Evolutionary conservation across 2,797 vertebrate species (phyloP), one percentile per base, ranked within the genome.

Genomic region (Pseudocheirus occidentalis): DNA sequence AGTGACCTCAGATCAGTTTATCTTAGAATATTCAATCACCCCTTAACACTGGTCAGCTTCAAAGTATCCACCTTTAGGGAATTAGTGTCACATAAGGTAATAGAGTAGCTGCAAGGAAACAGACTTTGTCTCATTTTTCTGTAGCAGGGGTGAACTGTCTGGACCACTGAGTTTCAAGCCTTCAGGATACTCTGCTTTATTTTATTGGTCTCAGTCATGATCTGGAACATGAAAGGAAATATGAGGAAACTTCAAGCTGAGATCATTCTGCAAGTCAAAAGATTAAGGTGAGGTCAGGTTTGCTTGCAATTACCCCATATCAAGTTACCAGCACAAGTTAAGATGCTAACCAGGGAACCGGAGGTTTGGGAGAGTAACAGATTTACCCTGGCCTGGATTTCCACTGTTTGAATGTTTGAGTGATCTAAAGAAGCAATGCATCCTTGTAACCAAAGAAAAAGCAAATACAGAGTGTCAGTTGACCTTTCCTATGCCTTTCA

Each of bases 271-370:
- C 94, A 95, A 97, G 95, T 92, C 91, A 94, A 92, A 95, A 96
- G 96, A 95, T 57, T 96, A 96, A 94, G 95, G 92, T 93, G 96
- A 97, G 97, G 98, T 97, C 97, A 98, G 96, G 97, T 96, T 95
- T 40, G 6, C 95, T 89, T 9, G 90, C 92, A 55, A 94, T 97
- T 96, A 94, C 95, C 53, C 92, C 93, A 94, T 92, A 34, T 97
- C 96, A 4, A 2, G 0, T 98, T 98, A 50, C 96, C 96, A 95
- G 91, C 81, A 56, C 34, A 93, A 96, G 1, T 24, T 93, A 16
- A 24, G 93, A 92, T 46, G 93, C 92, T 90, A 40, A 1, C 28
- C 59, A 96, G 94, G 9, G 90, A 73, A 1, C 0, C 0, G 0
- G 0, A 94, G 52, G 28, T 55, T 95, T 31, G 34, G 16, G 7